phyloP scores from a whole-genome alignment of 2,797 vertebrate genomes.

The Brotogeris chrysoptera region DNA sequence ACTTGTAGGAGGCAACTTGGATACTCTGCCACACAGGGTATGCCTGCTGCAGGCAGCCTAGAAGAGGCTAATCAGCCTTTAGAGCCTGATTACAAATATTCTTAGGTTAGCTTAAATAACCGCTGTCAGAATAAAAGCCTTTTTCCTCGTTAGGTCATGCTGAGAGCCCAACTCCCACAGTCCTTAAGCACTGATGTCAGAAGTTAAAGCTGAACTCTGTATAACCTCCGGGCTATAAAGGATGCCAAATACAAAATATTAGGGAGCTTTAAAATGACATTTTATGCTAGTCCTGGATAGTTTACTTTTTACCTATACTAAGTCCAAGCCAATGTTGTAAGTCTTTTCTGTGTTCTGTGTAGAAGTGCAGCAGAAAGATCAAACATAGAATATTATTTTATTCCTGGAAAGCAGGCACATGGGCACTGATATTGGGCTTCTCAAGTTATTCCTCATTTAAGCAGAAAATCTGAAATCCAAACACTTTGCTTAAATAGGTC shows the following conservation, averaged over 20 bases:
- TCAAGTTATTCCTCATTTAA: background rate
- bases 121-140: background rate
- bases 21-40: background rate
- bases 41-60: background rate
- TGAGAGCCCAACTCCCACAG: background rate
- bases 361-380: background rate
- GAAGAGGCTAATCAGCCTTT: background rate
- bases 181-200: background rate
- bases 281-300: background rate
- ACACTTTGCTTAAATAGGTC: background rate
- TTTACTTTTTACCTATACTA: background rate
- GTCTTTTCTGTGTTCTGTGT: background rate
- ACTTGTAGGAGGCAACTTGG: background rate
- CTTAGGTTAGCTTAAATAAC: background rate
- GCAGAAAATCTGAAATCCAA: background rate
- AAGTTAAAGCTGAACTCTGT: slow-evolving; percentile 15
- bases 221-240: background rate
- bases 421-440: background rate
- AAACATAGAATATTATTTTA: background rate
- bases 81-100: background rate
- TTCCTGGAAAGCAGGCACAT: background rate
- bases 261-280: background rate
- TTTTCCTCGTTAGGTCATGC: background rate
- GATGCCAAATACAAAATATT: background rate
- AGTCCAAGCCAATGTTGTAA: background rate